Percentiles rank a stretch among this genome's conserved stretches.
Evolutionary conservation across 2,113 vertebrate species (phyloP).

Genomic region (Nycticorax nycticorax): DNA sequence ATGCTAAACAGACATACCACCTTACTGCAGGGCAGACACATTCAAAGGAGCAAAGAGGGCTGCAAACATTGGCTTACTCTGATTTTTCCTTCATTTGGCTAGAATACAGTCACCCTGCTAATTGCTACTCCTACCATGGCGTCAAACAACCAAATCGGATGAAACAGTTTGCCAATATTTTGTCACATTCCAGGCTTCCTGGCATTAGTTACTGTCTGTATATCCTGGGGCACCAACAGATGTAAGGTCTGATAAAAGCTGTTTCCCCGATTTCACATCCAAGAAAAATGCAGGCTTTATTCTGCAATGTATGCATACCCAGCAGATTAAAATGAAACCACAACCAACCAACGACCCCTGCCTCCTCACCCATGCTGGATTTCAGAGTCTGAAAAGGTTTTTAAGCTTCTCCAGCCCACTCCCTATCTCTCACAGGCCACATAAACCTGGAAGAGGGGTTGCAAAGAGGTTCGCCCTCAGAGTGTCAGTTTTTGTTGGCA

Average conservation of each 20-base stretch:
- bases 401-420: not conserved
- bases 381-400: not conserved
- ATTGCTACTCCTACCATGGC: constrained; percentile 2
- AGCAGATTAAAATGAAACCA: not conserved
- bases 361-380: accelerated
- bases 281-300: not conserved
- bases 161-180: constrained; percentile 16
- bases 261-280: not conserved
- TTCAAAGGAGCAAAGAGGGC: not conserved
- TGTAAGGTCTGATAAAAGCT: constrained; percentile 9
- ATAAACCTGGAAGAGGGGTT: not conserved
- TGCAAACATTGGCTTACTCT: not conserved
- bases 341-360: not conserved
- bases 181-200: not conserved
- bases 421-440: not conserved
- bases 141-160: not conserved
- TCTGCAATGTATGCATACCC: not conserved
- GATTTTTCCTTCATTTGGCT: constrained; percentile 1
- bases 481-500: not conserved
- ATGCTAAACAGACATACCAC: not conserved
- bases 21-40: not conserved
- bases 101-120: not conserved
- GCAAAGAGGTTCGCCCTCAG: not conserved
- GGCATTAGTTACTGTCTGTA: not conserved
- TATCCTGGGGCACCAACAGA: constrained; percentile 26